Evolutionary conservation across 2,888 invertebrate genomes (phyloP), one percentile per base, ranked within the genome.

Genomic region (Pecten maximus): DNA sequence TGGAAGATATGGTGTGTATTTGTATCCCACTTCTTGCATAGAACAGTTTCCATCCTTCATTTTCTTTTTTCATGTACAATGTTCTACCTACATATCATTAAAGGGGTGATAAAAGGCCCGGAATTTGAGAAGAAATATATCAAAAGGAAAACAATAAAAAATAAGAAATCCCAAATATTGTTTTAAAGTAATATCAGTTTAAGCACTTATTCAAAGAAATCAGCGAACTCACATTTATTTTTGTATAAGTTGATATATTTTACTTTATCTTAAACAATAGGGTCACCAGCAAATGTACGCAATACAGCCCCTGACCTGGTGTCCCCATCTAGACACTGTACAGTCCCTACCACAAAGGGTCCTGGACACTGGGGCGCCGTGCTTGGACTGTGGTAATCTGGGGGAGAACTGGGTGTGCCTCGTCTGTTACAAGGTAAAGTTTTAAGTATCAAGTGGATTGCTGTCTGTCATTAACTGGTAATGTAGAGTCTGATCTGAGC

Each of bases 341-440:
- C 89, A 90, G 23, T 94, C 97, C 0, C 97, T 98, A 44, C 98
- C 98, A 0, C 95, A 94, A 0, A 92, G 98, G 98, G 95, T 98
- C 97, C 92, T 99, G 93, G 97, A 98, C 95, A 97, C 97, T 40
- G 95, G 95, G 19, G 95, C 96, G 40, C 97, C 97, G 0, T 98
- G 98, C 95, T 93, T 96, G 1, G 97, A 97, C 54, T 98, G 98
- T 95, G 97, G 97, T 0, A 97, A 98, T 91, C 97, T 96, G 0
- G 97, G 97, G n/a, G 98, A 98, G 96, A 98, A 98, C 96, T 98
- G 98, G 98, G 97, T 98, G 94, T 98, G 98, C 97, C 97, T 98
- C 40, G 97, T 97, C 0, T 98, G 98, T 94, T 98, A 97, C 94
- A 96, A 97, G 94, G 97, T 97, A 93, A 92, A 94, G 8, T 2